Percentiles rank a stretch among this genome's conserved stretches.
Conservation (phyloP, 2,797 vertebrate genomes). For the Choloepus didactylus region DNA sequence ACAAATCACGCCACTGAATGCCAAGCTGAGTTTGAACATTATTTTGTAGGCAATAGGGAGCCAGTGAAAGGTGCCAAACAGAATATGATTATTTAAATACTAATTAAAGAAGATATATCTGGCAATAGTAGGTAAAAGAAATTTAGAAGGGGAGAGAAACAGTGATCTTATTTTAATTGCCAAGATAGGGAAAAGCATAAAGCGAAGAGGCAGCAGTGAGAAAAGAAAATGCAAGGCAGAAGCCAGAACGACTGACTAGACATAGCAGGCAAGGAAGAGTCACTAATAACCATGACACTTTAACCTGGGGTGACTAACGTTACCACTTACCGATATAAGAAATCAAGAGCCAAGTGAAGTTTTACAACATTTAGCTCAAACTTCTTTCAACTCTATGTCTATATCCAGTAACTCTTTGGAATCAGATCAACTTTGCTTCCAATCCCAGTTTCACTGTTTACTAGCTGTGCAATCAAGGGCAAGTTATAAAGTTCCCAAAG, state of each 20-base stretch:
- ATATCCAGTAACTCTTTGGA: background rate
- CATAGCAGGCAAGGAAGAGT: background rate
- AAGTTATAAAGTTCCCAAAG: conserved; percentile 9
- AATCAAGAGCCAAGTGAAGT: background rate
- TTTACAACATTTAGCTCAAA: background rate
- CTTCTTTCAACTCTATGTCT: background rate
- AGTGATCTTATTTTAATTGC: background rate
- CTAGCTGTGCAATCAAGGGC: background rate
- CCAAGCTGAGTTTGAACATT: background rate
- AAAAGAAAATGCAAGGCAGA: background rate
- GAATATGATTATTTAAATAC: background rate
- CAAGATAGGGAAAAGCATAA: background rate
- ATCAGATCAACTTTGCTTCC: too few relatives aligned
- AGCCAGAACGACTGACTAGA: background rate
- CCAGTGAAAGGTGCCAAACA: background rate
- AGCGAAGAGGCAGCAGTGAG: background rate
- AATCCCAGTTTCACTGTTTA: background rate
- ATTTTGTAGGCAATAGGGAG: background rate
- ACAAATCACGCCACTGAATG: background rate
- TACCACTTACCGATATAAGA: background rate
- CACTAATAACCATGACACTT: background rate
- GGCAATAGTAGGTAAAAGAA: background rate
- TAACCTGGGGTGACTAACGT: background rate
- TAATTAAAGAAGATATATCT: background rate
- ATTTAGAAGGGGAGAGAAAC: background rate